Percentiles rank a stretch among this genome's conserved stretches.
Conservation (phyloP, 2,888 invertebrate species). For the Drosophila helvetica region DNA sequence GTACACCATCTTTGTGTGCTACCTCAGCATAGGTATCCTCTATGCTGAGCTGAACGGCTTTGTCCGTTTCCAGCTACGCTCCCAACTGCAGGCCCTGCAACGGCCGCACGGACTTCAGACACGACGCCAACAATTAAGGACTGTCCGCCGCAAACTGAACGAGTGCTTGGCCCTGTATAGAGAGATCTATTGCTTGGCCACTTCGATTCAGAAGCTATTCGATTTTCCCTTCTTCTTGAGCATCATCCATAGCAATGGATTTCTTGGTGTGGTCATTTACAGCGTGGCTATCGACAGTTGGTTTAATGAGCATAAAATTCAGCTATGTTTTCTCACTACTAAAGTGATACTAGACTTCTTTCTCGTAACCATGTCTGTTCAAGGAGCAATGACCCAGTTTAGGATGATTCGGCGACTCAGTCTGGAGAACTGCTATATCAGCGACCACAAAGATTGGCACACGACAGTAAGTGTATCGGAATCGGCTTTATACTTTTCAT, state of each 20-base stretch:
- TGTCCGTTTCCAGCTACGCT: neutral
- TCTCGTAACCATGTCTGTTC: constrained; percentile 1
- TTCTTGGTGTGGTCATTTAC: neutral
- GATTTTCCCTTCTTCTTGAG: neutral
- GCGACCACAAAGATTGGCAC: constrained; percentile 2
- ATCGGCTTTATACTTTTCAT: neutral
- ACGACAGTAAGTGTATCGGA: neutral
- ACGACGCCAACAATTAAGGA: neutral
- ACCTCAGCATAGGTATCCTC: neutral
- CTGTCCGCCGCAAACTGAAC: neutral
- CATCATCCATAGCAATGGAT: neutral
- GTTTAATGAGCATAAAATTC: neutral
- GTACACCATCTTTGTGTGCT: constrained; percentile 4
- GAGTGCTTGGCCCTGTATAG: constrained; percentile 6
- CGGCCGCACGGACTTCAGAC: neutral
- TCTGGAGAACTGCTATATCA: constrained; percentile 1
- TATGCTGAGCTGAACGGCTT: constrained; percentile 4
- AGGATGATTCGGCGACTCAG: constrained; percentile 1
- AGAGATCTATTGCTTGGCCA: neutral
- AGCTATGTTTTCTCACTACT: rapidly evolving
- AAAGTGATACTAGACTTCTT: constrained; percentile 6
- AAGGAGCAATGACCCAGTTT: constrained; percentile 2
- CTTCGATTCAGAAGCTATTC: neutral
- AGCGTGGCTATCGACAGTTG: neutral
- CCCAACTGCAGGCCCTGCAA: neutral